These are phyloP conservation scores for Capitulum mitella DNA, from an alignment of 2,888 invertebrate species.

Conservation along the genomic window DNA sequence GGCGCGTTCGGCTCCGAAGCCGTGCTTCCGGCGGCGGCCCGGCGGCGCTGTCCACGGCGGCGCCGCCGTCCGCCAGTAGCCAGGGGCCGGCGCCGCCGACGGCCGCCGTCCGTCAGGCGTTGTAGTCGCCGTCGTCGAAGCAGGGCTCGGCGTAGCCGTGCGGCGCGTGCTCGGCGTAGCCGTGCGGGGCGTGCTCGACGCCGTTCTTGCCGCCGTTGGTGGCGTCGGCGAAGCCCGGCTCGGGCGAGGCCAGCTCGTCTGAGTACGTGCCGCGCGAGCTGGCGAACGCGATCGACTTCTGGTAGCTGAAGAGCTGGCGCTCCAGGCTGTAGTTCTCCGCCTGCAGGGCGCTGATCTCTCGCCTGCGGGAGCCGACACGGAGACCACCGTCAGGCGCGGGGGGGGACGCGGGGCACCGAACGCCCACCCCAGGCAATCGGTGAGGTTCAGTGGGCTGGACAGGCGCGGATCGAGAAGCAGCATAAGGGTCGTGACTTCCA, in stretches of 20 bases:
- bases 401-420: too few relatives aligned
- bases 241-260: conserved; percentile 41
- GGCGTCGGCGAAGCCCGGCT: conserved; percentile 8
- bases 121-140: conserved; percentile 8
- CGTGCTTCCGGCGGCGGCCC: too few relatives aligned
- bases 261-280: conserved; percentile 55
- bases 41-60: too few relatives aligned
- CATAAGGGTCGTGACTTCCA: too few relatives aligned
- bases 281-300: conserved; percentile 66
- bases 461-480: too few relatives aligned
- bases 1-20: too few relatives aligned
- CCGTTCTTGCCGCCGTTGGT: neutral
- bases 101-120: neutral
- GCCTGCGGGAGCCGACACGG: conserved; percentile 47
- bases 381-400: too few relatives aligned
- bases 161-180: neutral
- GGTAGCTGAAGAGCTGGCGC: conserved; percentile 72
- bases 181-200: neutral
- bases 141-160: neutral
- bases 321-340: conserved; percentile 77
- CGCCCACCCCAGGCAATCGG: too few relatives aligned
- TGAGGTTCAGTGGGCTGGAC: too few relatives aligned
- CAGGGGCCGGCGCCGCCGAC: neutral
- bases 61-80: neutral
- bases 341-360: conserved; percentile 68